Evolutionary conservation across 2,113 vertebrate species (phyloP).

Genomic region (Camelus bactrianus): DNA sequence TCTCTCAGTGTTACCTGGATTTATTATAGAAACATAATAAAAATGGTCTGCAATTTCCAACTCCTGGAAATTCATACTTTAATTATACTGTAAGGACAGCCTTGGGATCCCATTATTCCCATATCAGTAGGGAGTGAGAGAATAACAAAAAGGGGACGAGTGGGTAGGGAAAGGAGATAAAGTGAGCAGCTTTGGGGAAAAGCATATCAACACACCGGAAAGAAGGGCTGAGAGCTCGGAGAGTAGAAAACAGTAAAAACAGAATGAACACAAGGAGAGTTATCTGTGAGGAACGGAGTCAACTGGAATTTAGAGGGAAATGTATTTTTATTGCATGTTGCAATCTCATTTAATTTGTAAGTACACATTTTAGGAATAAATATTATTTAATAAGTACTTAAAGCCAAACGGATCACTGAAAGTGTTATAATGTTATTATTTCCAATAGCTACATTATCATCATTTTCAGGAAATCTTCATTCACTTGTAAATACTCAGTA

Average conservation of each 20-base stretch:
- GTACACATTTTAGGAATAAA: slow-evolving; percentile 67
- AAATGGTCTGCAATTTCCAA: slow-evolving; percentile 86
- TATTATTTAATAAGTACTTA: slow-evolving; percentile 75
- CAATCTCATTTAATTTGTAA: slow-evolving; percentile 65
- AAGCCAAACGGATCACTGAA: slow-evolving; percentile 54
- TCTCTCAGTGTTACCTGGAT: slow-evolving; percentile 84
- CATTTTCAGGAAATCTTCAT: slow-evolving; percentile 63
- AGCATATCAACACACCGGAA: slow-evolving; percentile 63
- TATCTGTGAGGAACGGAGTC: slow-evolving; percentile 76
- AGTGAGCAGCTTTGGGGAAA: slow-evolving; percentile 76
- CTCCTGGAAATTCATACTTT: slow-evolving; percentile 87
- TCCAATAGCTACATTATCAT: slow-evolving; percentile 57
- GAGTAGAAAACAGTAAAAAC: slow-evolving; percentile 69
- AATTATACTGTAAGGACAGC: slow-evolving; percentile 85
- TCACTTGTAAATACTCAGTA: slow-evolving; percentile 46
- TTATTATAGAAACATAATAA: slow-evolving; percentile 87
- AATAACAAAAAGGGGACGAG: slow-evolving; percentile 78
- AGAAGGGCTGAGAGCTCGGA: slow-evolving; percentile 60
- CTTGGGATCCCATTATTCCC: slow-evolving; percentile 86
- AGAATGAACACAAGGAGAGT: slow-evolving; percentile 58
- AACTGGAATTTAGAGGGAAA: slow-evolving; percentile 75
- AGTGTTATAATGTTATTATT: slow-evolving; percentile 61
- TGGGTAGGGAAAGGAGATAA: slow-evolving; percentile 81
- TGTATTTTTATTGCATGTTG: slow-evolving; percentile 53
- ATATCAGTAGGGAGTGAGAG: slow-evolving; percentile 81